Evolutionary conservation across 2,113 vertebrate species (phyloP), one percentile per base, ranked within the genome.

Genomic region (Kryptolebias marmoratus): DNA sequence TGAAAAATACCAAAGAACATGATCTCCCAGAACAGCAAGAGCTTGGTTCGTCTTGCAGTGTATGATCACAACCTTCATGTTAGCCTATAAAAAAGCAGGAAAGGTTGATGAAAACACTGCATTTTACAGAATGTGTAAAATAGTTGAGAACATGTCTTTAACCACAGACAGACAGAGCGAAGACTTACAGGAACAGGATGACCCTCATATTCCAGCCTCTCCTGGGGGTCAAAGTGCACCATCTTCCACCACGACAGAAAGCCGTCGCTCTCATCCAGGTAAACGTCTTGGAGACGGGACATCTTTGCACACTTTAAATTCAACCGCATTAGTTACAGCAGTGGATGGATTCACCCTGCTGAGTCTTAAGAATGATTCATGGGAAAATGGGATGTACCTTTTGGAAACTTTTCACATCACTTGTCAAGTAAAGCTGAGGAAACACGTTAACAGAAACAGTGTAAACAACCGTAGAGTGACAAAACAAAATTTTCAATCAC

Each of bases 1-100:
- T 64, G 31, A 8, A 58, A 55, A 62, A 84, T 95, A 99, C 96
- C 96, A 94, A 60, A 95, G 15, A 45, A 88, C 72, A 39, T 95
- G 92, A 39, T 94, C 90, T 44, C 93, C 89, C 55, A 96, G 93
- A 55, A 90, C 87, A 0, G 94, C 96, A 8, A 98, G 92, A n/a
- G 89, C 95, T 58, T 92, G 93, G 79, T 98, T 96, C 1, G 97
- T 98, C 74, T 94, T 91, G 82, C 93, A 93, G 82, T 98, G 97
- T 60, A 82, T 73, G 59, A 98, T 88, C 68, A 98, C 36, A 5
- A 97, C 66, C 73, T 92, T 94, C 70, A 74, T 48, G 68, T 96
- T 95, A 72, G 95, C 93, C 97, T 98, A 85, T 32, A 58, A 69
- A 44, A 15, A 32, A 47, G 2, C 1, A 32, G 11, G 12, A 7